Evolutionary conservation across 2,113 vertebrate genomes (phyloP).

Genomic region (Oncorhynchus nerka): DNA sequence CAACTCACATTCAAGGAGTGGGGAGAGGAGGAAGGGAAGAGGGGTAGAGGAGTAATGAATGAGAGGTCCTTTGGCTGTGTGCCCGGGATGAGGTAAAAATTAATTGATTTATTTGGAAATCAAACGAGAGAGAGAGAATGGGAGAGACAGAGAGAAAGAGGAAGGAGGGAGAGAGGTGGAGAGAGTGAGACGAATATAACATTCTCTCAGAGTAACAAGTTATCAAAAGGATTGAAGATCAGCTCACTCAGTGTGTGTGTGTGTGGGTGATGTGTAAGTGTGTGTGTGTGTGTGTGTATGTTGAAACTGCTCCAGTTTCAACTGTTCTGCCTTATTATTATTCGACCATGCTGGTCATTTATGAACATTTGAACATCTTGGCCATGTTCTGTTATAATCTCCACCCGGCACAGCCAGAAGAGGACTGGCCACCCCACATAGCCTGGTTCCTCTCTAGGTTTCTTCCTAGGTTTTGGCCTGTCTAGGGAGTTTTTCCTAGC

Average conservation of each 20-base stretch:
- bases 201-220: background rate
- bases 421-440: too few species aligned
- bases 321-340: too few species aligned
- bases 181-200: constrained; percentile 8
- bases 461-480: too few species aligned
- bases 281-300: background rate
- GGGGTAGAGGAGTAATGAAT: background rate
- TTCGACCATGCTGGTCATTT: too few species aligned
- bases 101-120: too few species aligned
- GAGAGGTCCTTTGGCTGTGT: background rate
- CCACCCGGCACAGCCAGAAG: too few species aligned
- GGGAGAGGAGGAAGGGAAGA: background rate
- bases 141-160: background rate
- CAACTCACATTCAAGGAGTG: too few species aligned
- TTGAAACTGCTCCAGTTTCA: too few species aligned
- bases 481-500: too few species aligned
- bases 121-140: background rate
- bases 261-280: background rate
- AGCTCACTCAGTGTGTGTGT: background rate
- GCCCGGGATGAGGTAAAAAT: background rate
- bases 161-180: background rate
- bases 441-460: too few species aligned
- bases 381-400: too few species aligned
- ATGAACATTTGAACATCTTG: too few species aligned
- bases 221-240: background rate